A percentile compares a stretch with the other conserved stretches of the same genome.
Evolutionary conservation across 2,888 invertebrate species (phyloP).

Genomic region (Drosophila prolongata): DNA sequence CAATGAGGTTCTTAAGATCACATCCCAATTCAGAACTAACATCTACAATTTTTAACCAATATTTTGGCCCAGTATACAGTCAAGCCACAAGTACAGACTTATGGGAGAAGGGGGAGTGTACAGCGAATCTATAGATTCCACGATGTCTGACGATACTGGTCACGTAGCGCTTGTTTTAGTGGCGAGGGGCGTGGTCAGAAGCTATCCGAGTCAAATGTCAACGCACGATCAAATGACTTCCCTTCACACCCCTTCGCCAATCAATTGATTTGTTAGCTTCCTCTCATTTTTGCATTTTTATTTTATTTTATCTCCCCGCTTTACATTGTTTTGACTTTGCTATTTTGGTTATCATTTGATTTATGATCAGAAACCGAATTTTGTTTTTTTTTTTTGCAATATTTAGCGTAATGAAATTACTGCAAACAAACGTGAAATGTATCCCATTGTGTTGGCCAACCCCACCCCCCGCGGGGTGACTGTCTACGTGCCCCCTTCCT

Average conservation of each 20-base stretch:
- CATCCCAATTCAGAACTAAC: too few species aligned
- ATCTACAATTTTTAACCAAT: too few species aligned
- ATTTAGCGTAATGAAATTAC: conserved; percentile 64
- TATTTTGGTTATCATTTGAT: conserved; percentile 61
- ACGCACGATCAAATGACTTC: conserved; percentile 58
- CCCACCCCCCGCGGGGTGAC: conserved; percentile 12
- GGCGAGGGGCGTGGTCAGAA: conserved; percentile 48
- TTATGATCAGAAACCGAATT: conserved; percentile 58
- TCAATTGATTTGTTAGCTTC: conserved; percentile 14
- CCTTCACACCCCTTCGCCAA: conserved; percentile 1
- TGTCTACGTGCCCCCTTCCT: conserved; percentile 18
- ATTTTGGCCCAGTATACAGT: neutral
- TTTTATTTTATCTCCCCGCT: too few species aligned
- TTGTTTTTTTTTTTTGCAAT: conserved; percentile 28
- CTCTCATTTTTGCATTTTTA: conserved; percentile 7
- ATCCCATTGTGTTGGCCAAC: conserved; percentile 48
- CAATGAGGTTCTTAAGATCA: too few species aligned
- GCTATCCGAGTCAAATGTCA: conserved; percentile 70
- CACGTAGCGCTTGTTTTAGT: conserved; percentile 30
- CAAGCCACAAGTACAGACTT: neutral
- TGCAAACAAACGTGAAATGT: conserved; percentile 59
- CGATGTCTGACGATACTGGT: conserved; percentile 39
- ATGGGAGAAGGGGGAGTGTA: neutral
- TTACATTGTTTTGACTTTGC: conserved; percentile 24
- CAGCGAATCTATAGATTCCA: conserved; percentile 23